These are phyloP conservation scores for Napeogenes sylphis DNA, from an alignment of 2,888 invertebrate genomes.

Conservation along the genomic window DNA sequence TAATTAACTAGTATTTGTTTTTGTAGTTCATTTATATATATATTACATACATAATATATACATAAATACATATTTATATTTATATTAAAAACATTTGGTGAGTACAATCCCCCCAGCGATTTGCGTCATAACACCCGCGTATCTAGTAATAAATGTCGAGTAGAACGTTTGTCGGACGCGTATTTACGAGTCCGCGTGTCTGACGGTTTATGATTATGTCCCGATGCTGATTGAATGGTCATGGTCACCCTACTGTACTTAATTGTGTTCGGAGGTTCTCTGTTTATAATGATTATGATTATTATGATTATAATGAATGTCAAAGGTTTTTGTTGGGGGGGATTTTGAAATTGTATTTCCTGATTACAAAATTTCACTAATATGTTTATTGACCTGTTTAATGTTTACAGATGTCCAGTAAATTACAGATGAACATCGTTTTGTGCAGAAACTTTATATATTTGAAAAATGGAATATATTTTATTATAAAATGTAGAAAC, in stretches of 20 bases:
- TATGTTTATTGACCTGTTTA: no score
- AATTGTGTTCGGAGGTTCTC: slow-evolving; percentile 18
- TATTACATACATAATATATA: no score
- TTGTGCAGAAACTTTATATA: neutral
- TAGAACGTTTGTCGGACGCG: slow-evolving; percentile 44
- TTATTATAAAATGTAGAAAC: slow-evolving; percentile 14
- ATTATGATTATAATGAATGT: slow-evolving; percentile 25
- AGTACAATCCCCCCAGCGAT: slow-evolving; percentile 57
- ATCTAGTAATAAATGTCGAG: slow-evolving; percentile 57
- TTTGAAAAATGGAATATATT: neutral
- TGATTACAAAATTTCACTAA: neutral
- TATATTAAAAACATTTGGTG: neutral
- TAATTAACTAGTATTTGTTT: no score
- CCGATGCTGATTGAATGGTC: slow-evolving; percentile 73
- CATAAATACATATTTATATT: no score
- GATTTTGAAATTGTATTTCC: slow-evolving; percentile 2
- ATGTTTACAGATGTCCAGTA: no score
- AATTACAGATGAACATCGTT: no score
- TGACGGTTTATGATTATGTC: slow-evolving; percentile 73
- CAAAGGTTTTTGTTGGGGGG: neutral
- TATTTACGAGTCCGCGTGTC: slow-evolving; percentile 64
- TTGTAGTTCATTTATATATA: no score
- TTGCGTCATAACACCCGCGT: slow-evolving; percentile 64
- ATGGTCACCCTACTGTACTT: slow-evolving; percentile 53
- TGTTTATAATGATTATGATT: slow-evolving; percentile 15